These are phyloP conservation scores for Microtus oregoni DNA, from an alignment of 2,113 vertebrate species.

Conservation along the genomic window DNA sequence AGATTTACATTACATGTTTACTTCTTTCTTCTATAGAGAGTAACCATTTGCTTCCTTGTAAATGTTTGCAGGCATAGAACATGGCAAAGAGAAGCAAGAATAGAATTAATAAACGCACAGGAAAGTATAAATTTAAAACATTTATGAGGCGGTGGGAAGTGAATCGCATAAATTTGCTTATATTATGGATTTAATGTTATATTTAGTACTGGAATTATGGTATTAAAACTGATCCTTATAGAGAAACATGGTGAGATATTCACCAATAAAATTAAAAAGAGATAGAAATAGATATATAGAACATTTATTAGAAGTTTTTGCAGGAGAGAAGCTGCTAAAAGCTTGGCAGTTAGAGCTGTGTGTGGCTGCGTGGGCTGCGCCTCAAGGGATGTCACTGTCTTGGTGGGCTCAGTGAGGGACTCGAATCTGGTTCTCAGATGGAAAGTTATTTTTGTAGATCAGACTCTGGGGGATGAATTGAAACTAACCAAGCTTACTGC, in stretches of 20 bases:
- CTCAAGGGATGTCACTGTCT: background rate
- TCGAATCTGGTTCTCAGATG: background rate
- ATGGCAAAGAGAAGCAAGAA: background rate
- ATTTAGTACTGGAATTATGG: background rate
- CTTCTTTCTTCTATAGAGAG: background rate
- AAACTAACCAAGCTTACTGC: constrained; percentile 43
- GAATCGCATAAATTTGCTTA: background rate
- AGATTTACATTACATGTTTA: background rate
- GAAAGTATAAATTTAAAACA: constrained; percentile 19
- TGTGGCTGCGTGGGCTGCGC: background rate
- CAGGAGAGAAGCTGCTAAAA: constrained; percentile 14
- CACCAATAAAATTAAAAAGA: constrained; percentile 39
- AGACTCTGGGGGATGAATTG: background rate
- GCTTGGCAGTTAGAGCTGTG: background rate
- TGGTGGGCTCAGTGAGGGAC: constrained; percentile 20
- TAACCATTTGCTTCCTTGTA: background rate
- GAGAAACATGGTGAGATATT: constrained; percentile 25
- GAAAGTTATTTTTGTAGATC: constrained; percentile 52
- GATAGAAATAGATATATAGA: background rate
- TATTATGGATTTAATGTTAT: constrained; percentile 11
- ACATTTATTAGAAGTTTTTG: constrained; percentile 14
- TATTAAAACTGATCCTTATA: background rate
- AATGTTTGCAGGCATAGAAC: background rate
- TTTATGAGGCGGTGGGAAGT: background rate
- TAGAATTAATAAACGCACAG: background rate